These are phyloP conservation scores for Argyresthia goedartella DNA, from an alignment of 2,888 invertebrate genomes.

Conservation along the genomic window DNA sequence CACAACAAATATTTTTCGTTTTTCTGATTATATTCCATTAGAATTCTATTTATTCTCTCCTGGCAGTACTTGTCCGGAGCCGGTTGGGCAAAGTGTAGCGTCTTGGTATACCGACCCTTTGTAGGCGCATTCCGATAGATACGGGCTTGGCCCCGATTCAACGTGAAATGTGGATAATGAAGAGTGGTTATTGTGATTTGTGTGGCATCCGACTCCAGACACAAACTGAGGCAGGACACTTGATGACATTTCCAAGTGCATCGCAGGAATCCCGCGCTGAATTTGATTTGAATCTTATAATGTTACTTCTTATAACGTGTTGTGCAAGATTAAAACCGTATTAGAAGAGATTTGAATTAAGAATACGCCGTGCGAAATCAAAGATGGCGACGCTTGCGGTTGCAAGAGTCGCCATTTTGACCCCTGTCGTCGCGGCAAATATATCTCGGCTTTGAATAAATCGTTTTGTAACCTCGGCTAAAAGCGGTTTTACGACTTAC, in stretches of 20 bases:
- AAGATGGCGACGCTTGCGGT: not conserved
- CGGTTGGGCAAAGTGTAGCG: slow-evolving; percentile 62
- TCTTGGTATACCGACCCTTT: slow-evolving; percentile 52
- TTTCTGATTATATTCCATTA: no score
- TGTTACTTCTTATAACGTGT: not conserved
- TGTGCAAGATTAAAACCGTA: not conserved
- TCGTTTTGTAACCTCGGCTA: slow-evolving; percentile 13
- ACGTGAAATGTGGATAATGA: slow-evolving; percentile 64
- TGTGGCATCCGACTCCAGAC: slow-evolving; percentile 45
- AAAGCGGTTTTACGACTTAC: slow-evolving; percentile 46
- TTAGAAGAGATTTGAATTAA: not conserved
- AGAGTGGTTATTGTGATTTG: slow-evolving; percentile 64
- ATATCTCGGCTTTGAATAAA: slow-evolving; percentile 1
- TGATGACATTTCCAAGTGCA: not conserved
- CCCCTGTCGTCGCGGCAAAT: not conserved
- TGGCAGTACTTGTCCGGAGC: slow-evolving; percentile 25
- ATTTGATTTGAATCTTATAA: not conserved
- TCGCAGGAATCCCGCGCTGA: not conserved
- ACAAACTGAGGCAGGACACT: slow-evolving; percentile 13
- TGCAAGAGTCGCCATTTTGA: not conserved
- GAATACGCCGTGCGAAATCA: not conserved
- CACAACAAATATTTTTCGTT: no score
- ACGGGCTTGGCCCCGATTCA: slow-evolving; percentile 26
- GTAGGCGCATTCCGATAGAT: slow-evolving; percentile 66
- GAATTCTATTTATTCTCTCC: no score